A percentile compares a stretch with the other conserved stretches of the same genome.
These are phyloP conservation scores for Hylaea fasciaria DNA, from an alignment of 2,888 invertebrate species.

Conservation along the genomic window DNA sequence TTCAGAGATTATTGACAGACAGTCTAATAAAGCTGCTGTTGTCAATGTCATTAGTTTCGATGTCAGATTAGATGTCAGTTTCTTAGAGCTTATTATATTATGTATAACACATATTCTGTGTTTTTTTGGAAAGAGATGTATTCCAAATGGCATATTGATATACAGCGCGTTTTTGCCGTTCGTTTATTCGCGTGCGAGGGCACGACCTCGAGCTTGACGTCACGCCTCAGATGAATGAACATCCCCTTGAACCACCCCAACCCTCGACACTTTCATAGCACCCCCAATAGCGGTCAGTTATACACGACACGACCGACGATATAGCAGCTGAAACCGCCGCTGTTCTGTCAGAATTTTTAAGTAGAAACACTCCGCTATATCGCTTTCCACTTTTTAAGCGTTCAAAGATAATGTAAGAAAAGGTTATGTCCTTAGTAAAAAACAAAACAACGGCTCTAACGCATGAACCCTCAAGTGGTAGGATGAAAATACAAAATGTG, in stretches of 20 bases:
- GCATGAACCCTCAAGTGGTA: slow-evolving; percentile 12
- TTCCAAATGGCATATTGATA: slow-evolving; percentile 53
- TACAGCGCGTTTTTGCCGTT: slow-evolving; percentile 58
- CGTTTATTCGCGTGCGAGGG: slow-evolving; percentile 65
- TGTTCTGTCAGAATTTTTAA: too few relatives aligned
- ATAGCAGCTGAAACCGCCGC: slow-evolving; percentile 68
- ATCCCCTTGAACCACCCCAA: slow-evolving; percentile 56
- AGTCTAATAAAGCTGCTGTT: slow-evolving; percentile 21
- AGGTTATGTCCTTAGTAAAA: not conserved
- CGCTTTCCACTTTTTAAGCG: too few relatives aligned
- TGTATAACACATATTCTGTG: not conserved
- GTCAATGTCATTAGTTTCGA: slow-evolving; percentile 10
- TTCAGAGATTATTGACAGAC: not conserved
- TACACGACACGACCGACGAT: slow-evolving; percentile 60
- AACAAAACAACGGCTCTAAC: not conserved
- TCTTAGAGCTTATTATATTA: not conserved
- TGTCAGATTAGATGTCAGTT: too few relatives aligned
- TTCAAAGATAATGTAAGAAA: not conserved
- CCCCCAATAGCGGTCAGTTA: slow-evolving; percentile 60
- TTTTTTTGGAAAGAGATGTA: slow-evolving; percentile 36
- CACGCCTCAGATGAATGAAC: slow-evolving; percentile 79
- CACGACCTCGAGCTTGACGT: slow-evolving; percentile 79
- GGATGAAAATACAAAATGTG: not conserved
- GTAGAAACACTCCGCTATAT: slow-evolving; percentile 44
- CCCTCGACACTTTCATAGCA: slow-evolving; percentile 40